phyloP scores from a whole-genome alignment of 2,888 invertebrate genomes.

The Hypena proboscidalis region DNA sequence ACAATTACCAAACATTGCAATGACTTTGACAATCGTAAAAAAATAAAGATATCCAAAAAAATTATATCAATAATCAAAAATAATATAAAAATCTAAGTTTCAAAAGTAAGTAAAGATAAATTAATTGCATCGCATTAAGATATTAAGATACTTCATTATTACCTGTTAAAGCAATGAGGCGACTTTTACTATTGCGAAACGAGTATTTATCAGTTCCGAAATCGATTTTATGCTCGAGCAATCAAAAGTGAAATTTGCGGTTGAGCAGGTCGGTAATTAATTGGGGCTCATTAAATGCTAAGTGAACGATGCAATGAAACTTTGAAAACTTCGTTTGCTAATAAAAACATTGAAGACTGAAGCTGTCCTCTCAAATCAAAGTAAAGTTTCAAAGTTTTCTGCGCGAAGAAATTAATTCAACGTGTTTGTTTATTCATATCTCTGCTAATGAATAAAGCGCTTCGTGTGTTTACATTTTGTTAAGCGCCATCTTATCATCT shows the following conservation, averaged over 20 bases:
- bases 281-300: slow-evolving; percentile 37
- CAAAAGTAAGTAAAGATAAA: too few species aligned
- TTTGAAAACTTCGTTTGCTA: slow-evolving; percentile 22
- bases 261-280: slow-evolving; percentile 47
- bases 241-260: slow-evolving; percentile 53
- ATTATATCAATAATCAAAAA: too few species aligned
- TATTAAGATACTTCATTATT: slow-evolving; percentile 12
- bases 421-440: background rate
- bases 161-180: slow-evolving; percentile 38
- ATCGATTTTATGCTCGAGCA: slow-evolving; percentile 55
- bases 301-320: slow-evolving; percentile 27
- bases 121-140: too few species aligned
- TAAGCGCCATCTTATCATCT: too few species aligned
- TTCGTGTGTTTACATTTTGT: too few species aligned
- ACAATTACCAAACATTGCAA: too few species aligned
- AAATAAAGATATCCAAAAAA: too few species aligned
- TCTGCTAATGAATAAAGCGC: background rate
- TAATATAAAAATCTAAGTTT: too few species aligned
- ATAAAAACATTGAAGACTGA: background rate
- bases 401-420: too few species aligned
- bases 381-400: too few species aligned
- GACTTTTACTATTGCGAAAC: slow-evolving; percentile 56
- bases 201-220: slow-evolving; percentile 50
- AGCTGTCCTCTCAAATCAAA: too few species aligned
- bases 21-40: too few species aligned